Base-by-base conservation (phyloP, 2,888 invertebrate genomes). In the Cyclophora punctaria region DNA sequence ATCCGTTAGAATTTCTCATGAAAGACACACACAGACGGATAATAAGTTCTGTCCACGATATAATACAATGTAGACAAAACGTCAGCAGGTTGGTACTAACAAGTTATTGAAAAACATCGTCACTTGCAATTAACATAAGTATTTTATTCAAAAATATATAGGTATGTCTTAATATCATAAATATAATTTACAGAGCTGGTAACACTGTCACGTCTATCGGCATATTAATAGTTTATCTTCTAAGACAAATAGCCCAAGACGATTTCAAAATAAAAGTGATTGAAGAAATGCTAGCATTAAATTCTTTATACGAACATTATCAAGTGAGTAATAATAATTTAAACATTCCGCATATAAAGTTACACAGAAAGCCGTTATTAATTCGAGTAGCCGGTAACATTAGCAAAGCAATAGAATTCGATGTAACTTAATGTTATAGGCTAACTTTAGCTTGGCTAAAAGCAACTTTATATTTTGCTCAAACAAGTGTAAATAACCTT, bases 1-100 rank as follows among this genome's bases (percentile, higher is more conserved):
- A 91, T 45, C 91, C 93, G 51, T 78, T 96, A 47, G 93, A 94
- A 72, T 91, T 91, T 46, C 80, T 96, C 4, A 87, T 95, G 67
- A 91, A 92, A 53, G 93, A 93, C 55, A 94, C 95, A 0, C 91
- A 93, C 67, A 74, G 88, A 54, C 91, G 93, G 68, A 82, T 92
- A n/a, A 75, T 86, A 42, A 74, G 75, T 44, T 75, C 81, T 4
- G 86, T 90, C 0, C 76, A 90, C 46, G 72, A 83, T 52, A 82
- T 92, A 20, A 81, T 90, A 62, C 66, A 78, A 46, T 80, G 80
- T 55, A 81, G 78, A 58, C 74, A 78, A 52, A 67, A 59, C 34
- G 80, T 85, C 37, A 68, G 69, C 59, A 80, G 79, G 88, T 85
- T 20, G 20, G 20, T 20, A 20, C 20, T 20, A 20, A 20, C 20